Evolutionary conservation across 2,113 vertebrate species (phyloP), one percentile per base, ranked within the genome.

Genomic region (Thomomys bottae): DNA sequence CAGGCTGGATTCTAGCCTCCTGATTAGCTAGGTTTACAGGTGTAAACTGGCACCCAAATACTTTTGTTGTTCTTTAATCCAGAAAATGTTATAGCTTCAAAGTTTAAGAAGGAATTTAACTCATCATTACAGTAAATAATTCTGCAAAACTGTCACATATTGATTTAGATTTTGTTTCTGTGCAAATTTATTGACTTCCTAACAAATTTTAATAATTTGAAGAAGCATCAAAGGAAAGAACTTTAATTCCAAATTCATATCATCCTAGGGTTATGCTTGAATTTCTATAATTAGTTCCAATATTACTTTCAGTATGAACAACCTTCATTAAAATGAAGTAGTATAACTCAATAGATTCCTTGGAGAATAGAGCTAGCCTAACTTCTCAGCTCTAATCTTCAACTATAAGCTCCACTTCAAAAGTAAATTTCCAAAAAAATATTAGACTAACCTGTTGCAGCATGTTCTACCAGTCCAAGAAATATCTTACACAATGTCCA

Each of bases 161-260:
- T 64, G 84, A 59, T 40, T 76, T 61, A 17, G 67, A 81, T 73
- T 89, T 81, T 84, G 24, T 72, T 38, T 26, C 59, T 40, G 79
- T 93, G 12, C 24, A 79, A 54, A 87, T 90, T 42, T 89, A 30
- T n/a, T 79, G 78, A 36, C 28, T 81, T 91, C 83, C 59, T 67
- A 78, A 54, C 18, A 15, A n/a, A 38, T 71, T 71, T 84, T 28
- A 81, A 36, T 72, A 40, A 89, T 89, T 76, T 92, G 23, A 94
- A 76, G 63, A 88, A 82, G 71, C 7, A 36, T 32, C 40, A 30
- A 81, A 73, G 76, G 86, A 90, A 84, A 40, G 49, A 9, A 18
- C n/a, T 68, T 49, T 70, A 54, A 80, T 91, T 94, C 40, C 78
- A 89, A 66, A 66, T 76, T 40, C 30, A 8, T 67, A 34, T 38